Base-by-base conservation (phyloP, 2,113 vertebrate species). In the Rhea pennata region DNA sequence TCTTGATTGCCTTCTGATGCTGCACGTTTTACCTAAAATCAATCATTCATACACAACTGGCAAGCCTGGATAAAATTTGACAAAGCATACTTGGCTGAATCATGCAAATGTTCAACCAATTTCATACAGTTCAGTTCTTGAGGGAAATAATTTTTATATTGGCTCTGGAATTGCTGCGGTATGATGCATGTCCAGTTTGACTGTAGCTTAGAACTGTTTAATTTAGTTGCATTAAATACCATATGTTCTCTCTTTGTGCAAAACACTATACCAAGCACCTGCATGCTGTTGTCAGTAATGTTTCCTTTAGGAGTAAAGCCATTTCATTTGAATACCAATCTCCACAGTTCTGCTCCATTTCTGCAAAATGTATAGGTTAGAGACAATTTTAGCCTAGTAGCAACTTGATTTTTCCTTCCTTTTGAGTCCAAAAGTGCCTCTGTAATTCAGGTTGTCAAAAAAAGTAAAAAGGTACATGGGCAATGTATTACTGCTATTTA, bases 281-380 rank as follows among this genome's bases (percentile, higher is more conserved):
- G 44, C 71, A 46, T 10, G 22, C 70, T 84, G 71, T 70, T 92
- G 54, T 87, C 89, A 80, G 58, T 58, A 46, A 24, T 75, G 36
- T 70, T 95, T 77, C 78, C 82, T 54, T 56, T n/a, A 71, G 85
- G 87, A 97, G 71, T 50, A 20, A 77, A 26, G 72, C 82, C 54
- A 17, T 10, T 10, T 19, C 59, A 69, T 74, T 90, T 81, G 42
- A 85, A 91, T 76, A 48, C 48, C 26, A 2, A 26, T 85, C 29
- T 51, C 61, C 50, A 40, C 40, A 90, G 42, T 59, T 89, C 64
- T 72, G 39, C 53, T 91, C 44, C 42, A 20, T 8, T 88, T 51
- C 79, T 75, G 66, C 23, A 15, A 42, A 66, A 64, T 26, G 4
- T 5, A 5, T 26, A 78, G 54, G 42, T 83, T 42, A 5, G 33